Evolutionary conservation across 2,113 vertebrate species (phyloP).

Genomic region (Zeus faber): DNA sequence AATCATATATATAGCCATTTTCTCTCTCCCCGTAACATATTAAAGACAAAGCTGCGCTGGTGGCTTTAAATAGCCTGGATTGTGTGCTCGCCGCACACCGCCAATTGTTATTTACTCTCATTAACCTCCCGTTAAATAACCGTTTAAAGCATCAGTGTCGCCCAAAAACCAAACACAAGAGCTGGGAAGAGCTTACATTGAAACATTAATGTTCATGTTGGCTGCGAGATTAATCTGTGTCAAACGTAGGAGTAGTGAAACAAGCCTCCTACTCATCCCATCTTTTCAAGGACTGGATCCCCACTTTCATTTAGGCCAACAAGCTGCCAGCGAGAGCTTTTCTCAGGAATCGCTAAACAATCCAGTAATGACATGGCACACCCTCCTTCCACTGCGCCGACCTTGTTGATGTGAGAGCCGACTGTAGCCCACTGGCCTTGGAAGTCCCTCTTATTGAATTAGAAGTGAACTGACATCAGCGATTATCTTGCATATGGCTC

Average conservation of each 20-base stretch:
- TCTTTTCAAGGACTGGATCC: conserved; percentile 6
- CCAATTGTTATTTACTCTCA: conserved; percentile 32
- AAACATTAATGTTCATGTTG: background rate
- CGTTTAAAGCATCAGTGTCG: conserved; percentile 7
- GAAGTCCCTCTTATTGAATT: conserved; percentile 47
- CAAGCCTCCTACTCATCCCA: conserved; percentile 4
- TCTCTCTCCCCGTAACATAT: conserved; percentile 35
- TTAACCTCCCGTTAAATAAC: conserved; percentile 26
- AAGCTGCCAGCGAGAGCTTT: conserved; percentile 19
- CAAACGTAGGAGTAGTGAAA: conserved; percentile 4
- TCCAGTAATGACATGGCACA: conserved; percentile 46
- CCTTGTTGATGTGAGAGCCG: conserved; percentile 54
- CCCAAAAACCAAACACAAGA: conserved; percentile 7
- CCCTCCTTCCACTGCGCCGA: conserved; percentile 33
- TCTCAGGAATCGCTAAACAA: conserved; percentile 50
- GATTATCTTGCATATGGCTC: conserved; percentile 41
- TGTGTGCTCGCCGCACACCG: conserved; percentile 25
- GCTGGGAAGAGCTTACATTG: background rate
- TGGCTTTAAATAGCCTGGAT: conserved; percentile 34
- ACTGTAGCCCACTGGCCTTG: conserved; percentile 10
- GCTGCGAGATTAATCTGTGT: background rate
- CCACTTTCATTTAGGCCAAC: conserved; percentile 20
- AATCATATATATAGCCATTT: conserved; percentile 60
- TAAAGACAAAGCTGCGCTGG: conserved; percentile 36
- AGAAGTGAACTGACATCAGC: conserved; percentile 47